Base-by-base conservation (phyloP, 2,113 vertebrate species). In the Python bivittatus region DNA sequence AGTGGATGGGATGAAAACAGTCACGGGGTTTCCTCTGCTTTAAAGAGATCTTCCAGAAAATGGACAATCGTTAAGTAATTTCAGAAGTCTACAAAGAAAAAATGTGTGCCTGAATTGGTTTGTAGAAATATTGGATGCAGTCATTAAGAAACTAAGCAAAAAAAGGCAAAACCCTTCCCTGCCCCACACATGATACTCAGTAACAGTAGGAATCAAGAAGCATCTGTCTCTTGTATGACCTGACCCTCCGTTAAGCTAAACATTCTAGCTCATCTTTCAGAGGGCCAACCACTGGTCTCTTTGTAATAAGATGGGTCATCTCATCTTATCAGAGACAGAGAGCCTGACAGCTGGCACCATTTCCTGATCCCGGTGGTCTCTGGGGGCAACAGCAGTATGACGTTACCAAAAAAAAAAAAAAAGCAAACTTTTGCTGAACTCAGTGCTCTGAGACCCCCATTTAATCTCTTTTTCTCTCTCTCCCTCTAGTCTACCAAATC, bases 341-440 rank as follows among this genome's bases (percentile, higher is more conserved):
- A 95, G 94, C 95, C 96, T 94, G 95, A 96, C 97, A 97, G 96
- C 96, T 97, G 96, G 95, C 94, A 95, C 92, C 27, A 1, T 96
- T 96, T 97, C 96, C 96, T 97, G 94, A 94, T 89, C 93, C 92
- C 2, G 17, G 88, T 91, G 94, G 94, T 96, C 97, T 91, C 96
- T 61, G 72, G 96, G 96, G 96, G 96, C 95, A 97, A 96, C 96
- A 97, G 96, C 95, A 97, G 95, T 92, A 94, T 95, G 96, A 29
- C 88, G 96, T 97, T 97, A 96, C 95, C 96, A 94, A 97, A 72
- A 72, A 72, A n/a, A 1, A 8, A 97, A 96, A 97, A 38, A 29
- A 86, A 95, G 96, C 97, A 98, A 98, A 98, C 97, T 98, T 98
- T 96, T 96, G 96, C 95, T 97, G 97, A 98, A 98, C 98, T 98